Conservation (phyloP, 2,888 invertebrate species). For the Ectropis crepuscularia region DNA sequence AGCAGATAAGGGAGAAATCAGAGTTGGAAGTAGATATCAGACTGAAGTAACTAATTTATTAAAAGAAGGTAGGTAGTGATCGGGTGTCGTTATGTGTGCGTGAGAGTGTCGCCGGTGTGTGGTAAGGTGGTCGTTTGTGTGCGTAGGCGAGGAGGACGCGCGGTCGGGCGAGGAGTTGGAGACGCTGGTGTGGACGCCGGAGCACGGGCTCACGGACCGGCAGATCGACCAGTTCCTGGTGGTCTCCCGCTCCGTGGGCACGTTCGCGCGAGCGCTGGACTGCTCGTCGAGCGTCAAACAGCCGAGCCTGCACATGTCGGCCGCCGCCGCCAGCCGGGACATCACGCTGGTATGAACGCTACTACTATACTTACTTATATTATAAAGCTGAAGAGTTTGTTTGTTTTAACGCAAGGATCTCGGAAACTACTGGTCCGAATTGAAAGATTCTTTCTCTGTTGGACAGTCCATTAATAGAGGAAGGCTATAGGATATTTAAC, state of each 20-base stretch:
- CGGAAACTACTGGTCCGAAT: too few species aligned
- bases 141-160: conserved; percentile 84
- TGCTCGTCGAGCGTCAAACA: conserved; percentile 99
- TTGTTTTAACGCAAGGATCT: too few species aligned
- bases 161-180: conserved; percentile 92
- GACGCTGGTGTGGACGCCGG: conserved; percentile 97
- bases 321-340: conserved; percentile 99
- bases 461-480: too few species aligned
- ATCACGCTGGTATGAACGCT: conserved; percentile 91
- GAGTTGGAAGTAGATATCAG: conserved; percentile 97
- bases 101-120: conserved; percentile 34
- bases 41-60: conserved; percentile 94
- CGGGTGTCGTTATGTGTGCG: conserved; percentile 29
- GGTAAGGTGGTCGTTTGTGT: conserved; percentile 36
- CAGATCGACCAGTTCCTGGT: conserved; percentile 99
- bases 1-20: conserved; percentile 99
- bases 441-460: too few species aligned
- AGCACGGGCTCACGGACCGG: conserved; percentile 95
- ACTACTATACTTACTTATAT: too few species aligned
- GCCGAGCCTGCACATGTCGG: conserved; percentile 99
- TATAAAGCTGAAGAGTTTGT: too few species aligned
- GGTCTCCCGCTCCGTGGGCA: conserved; percentile 96
- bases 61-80: conserved; percentile 86
- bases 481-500: too few species aligned
- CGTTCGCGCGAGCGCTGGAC: conserved; percentile 99